Evolutionary conservation across 2,888 invertebrate species (phyloP).

Genomic region (Pollenia griseotomentosa): DNA sequence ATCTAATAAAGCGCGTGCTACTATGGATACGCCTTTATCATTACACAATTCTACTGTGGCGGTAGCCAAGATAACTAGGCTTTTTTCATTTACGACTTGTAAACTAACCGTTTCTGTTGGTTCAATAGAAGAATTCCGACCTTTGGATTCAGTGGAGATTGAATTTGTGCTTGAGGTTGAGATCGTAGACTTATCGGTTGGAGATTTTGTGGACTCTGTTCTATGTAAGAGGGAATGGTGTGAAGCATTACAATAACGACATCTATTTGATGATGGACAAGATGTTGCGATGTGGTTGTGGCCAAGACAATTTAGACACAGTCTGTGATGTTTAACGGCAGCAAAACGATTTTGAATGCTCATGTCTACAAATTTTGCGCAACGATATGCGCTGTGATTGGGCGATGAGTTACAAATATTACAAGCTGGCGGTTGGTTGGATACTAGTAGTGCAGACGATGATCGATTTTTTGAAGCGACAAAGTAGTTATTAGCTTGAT

Average conservation of each 20-base stretch:
- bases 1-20: constrained; percentile 44
- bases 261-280: constrained; percentile 7
- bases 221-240: constrained; percentile 26
- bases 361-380: constrained; percentile 35
- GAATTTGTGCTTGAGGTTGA: not conserved
- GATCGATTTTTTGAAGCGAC: constrained; percentile 1
- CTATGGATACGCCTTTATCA: not conserved
- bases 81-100: constrained; percentile 10
- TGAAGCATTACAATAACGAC: constrained; percentile 5
- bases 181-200: not conserved
- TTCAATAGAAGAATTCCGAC: too few relatives aligned
- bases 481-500: not conserved
- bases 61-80: constrained; percentile 17
- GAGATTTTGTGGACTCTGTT: not conserved
- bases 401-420: constrained; percentile 19
- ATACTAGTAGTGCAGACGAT: constrained; percentile 10
- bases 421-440: constrained; percentile 16
- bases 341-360: constrained; percentile 9
- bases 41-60: constrained; percentile 12
- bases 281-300: not conserved
- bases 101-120: not conserved
- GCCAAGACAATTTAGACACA: too few relatives aligned
- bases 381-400: constrained; percentile 40
- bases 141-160: not conserved
- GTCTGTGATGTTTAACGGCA: not conserved